phyloP scores from a whole-genome alignment of 1,140 invertebrate genomes.

The Psix sp. region DNA sequence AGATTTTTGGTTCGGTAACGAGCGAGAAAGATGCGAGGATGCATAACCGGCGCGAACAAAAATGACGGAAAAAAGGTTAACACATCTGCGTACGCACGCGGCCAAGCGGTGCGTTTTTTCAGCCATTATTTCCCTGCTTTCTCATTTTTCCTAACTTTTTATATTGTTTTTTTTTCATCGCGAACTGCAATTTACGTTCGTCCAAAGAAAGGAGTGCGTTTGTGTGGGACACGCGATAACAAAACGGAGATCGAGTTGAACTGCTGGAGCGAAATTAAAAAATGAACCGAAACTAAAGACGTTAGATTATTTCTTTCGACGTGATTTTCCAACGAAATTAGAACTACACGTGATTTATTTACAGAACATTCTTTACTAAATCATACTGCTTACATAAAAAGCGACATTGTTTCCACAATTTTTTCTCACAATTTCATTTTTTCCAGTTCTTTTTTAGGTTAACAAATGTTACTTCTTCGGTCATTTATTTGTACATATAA shows the following conservation, averaged over 20 bases:
- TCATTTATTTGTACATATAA: too few species aligned
- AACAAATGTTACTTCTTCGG: too few species aligned
- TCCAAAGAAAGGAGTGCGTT: slow-evolving; percentile 24
- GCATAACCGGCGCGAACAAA: neutral
- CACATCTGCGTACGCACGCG: slow-evolving; percentile 55
- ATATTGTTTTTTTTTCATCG: slow-evolving; percentile 24
- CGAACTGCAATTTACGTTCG: slow-evolving; percentile 34
- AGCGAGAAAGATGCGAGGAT: slow-evolving; percentile 15
- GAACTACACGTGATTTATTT: too few species aligned
- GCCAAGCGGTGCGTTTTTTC: slow-evolving; percentile 42
- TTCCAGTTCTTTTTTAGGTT: too few species aligned
- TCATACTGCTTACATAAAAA: too few species aligned
- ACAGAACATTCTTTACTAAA: too few species aligned
- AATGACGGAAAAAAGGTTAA: slow-evolving; percentile 51
- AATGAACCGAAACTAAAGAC: slow-evolving; percentile 38
- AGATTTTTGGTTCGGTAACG: slow-evolving; percentile 33
- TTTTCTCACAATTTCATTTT: too few species aligned
- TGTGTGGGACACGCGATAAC: slow-evolving; percentile 17
- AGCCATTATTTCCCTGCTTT: slow-evolving; percentile 22
- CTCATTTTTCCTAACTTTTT: slow-evolving; percentile 50
- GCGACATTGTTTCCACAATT: too few species aligned
- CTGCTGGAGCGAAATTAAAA: slow-evolving; percentile 26
- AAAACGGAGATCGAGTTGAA: slow-evolving; percentile 25
- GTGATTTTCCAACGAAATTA: too few species aligned
- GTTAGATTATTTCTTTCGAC: neutral